Conservation (phyloP, 2,113 vertebrate species). For the Lota lota region DNA sequence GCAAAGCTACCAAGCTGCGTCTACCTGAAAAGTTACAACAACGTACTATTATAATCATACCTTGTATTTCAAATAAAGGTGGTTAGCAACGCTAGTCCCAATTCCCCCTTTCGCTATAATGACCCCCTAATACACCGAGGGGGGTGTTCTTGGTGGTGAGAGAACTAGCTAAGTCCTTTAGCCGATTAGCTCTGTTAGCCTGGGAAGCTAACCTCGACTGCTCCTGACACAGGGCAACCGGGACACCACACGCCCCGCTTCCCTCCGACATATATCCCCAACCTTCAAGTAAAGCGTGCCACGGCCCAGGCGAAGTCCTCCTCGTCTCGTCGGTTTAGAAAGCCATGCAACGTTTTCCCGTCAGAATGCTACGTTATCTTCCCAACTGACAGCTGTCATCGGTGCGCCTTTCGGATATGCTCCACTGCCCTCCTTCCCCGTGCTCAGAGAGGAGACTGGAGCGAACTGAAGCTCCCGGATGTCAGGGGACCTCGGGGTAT, state of each 20-base stretch:
- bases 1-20: conserved; percentile 6
- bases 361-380: conserved; percentile 51
- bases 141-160: not conserved
- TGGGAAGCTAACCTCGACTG: conserved; percentile 42
- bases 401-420: conserved; percentile 40
- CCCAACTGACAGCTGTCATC: conserved; percentile 72
- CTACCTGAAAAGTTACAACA: too few relatives aligned
- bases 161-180: conserved; percentile 31
- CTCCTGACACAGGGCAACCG: conserved; percentile 44
- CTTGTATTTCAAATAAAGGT: too few relatives aligned
- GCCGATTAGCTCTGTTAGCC: conserved; percentile 43
- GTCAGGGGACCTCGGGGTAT: conserved; percentile 25
- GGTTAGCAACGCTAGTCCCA: too few relatives aligned
- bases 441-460: conserved; percentile 4
- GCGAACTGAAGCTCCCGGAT: conserved; percentile 55
- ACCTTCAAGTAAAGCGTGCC: conserved; percentile 17
- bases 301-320: conserved; percentile 15
- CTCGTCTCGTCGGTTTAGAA: conserved; percentile 14
- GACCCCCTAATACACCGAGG: not conserved
- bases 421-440: not conserved
- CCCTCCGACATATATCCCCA: conserved; percentile 27
- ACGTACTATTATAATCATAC: too few relatives aligned
- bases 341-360: conserved; percentile 40
- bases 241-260: conserved; percentile 34
- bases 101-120: not conserved